Conservation (phyloP, 2,888 invertebrate species). For the Epinotia bilunana region DNA sequence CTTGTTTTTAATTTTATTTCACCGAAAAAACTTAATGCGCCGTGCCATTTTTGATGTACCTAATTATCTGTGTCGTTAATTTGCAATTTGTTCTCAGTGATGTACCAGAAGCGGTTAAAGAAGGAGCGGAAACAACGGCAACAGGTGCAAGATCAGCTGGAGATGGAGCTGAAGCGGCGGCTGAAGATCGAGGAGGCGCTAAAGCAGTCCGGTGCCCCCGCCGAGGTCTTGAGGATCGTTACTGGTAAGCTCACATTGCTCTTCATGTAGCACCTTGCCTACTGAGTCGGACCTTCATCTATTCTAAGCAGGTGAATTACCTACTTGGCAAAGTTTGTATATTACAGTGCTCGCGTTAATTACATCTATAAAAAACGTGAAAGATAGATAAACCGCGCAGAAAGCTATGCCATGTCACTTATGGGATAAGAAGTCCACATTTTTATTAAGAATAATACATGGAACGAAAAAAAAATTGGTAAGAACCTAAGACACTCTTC, state of each 20-base stretch:
- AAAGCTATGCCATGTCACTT: too few relatives aligned
- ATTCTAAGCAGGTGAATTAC: too few relatives aligned
- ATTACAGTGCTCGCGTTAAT: too few relatives aligned
- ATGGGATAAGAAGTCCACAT: too few relatives aligned
- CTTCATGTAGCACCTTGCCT: background rate
- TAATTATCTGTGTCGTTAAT: background rate
- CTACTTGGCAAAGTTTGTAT: too few relatives aligned
- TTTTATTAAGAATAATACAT: too few relatives aligned
- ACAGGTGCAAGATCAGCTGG: conserved; percentile 93
- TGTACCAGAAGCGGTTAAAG: conserved; percentile 95
- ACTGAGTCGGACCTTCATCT: background rate
- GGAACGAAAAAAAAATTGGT: too few relatives aligned
- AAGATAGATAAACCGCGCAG: too few relatives aligned
- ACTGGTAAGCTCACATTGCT: conserved; percentile 86
- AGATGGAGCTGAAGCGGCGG: conserved; percentile 91
- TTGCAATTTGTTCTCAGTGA: conserved; percentile 83
- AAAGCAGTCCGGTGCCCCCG: conserved; percentile 89
- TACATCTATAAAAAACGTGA: too few relatives aligned
- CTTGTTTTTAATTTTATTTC: background rate
- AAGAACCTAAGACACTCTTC: too few relatives aligned
- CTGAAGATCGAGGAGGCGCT: conserved; percentile 92
- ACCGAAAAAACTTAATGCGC: background rate
- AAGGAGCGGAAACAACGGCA: conserved; percentile 93
- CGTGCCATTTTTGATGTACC: background rate
- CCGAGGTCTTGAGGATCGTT: conserved; percentile 91